Evolutionary conservation across 2,888 invertebrate genomes (phyloP).

Genomic region (Drosophila birchii): DNA sequence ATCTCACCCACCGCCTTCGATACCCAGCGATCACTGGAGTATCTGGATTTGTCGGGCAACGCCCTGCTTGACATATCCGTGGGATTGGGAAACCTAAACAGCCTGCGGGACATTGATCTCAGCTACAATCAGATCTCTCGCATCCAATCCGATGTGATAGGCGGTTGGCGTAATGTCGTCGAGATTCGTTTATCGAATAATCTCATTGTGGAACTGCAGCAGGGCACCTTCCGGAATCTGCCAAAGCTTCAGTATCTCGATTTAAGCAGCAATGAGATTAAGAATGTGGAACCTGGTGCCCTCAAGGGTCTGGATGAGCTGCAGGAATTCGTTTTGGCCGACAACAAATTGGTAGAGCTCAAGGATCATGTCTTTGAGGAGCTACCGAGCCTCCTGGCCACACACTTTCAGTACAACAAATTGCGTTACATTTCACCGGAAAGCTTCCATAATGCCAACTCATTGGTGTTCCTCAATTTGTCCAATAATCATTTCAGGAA

Average conservation of each 20-base stretch:
- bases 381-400: constrained; percentile 87
- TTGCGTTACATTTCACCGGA: constrained; percentile 89
- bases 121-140: constrained; percentile 91
- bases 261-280: constrained; percentile 92
- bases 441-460: constrained; percentile 91
- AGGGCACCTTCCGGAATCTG: constrained; percentile 90
- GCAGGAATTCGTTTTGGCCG: constrained; percentile 89
- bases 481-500: constrained; percentile 92
- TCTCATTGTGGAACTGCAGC: constrained; percentile 89
- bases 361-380: constrained; percentile 91
- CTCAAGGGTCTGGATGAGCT: constrained; percentile 89
- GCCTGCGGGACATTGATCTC: constrained; percentile 90
- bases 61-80: constrained; percentile 89
- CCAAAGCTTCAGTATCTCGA: constrained; percentile 90
- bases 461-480: constrained; percentile 92
- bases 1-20: constrained; percentile 88
- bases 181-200: constrained; percentile 91
- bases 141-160: constrained; percentile 89
- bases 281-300: constrained; percentile 90
- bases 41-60: constrained; percentile 92
- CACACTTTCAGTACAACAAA: constrained; percentile 93
- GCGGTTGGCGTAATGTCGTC: constrained; percentile 88
- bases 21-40: constrained; percentile 88
- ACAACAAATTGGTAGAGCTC: constrained; percentile 90
- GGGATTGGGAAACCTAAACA: constrained; percentile 88